Evolutionary conservation across 1,140 invertebrate genomes (phyloP), one percentile per base, ranked within the genome.

Genomic region (Heliothis subflexa): DNA sequence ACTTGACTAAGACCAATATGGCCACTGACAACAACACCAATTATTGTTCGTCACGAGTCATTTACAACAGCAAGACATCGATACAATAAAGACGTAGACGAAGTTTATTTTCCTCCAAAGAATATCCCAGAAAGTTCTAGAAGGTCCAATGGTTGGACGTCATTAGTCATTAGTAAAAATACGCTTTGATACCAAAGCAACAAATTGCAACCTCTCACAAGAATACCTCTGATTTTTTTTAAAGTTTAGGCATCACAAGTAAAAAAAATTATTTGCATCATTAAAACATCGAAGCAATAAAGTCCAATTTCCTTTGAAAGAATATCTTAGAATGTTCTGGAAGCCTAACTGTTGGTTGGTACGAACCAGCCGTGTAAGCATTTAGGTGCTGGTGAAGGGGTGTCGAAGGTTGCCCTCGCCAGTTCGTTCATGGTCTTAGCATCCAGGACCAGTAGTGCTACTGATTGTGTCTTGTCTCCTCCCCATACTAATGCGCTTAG

Each of bases 291-390:
- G 18, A 55, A 55, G 55, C 21, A 57, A 57, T 21, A 9, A 25
- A 21, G 21, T 55, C 54, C 18, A 55, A 55, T 11, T 3, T 25
- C 13, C 55, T 10, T 57, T 0, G 18, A 57, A 57, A 12, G 4
- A 13, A 0, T n/a, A 12, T 28, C 9, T 66, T 47, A 10, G 12
- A n/a, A 21, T 40, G 9, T 18, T 57, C 2, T 47, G 9, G 33
- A 40, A 40, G 33, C 33, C 52, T 57, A 77, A 66, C 28, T 40
- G 52, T 68, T 77, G 16, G 47, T 68, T 2, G 95, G 92, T 45
- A 95, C 91, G 91, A 97, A 98, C 97, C 97, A 98, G 13, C 97
- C 97, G 85, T 98, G 97, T 7, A 98, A 90, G 90, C 97, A 97
- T 90, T 98, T 98, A 49, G 97, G 97, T 50, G 97, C 96, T 3